Evolutionary conservation across 2,888 invertebrate species (phyloP).

Genomic region (Sycophila texana): DNA sequence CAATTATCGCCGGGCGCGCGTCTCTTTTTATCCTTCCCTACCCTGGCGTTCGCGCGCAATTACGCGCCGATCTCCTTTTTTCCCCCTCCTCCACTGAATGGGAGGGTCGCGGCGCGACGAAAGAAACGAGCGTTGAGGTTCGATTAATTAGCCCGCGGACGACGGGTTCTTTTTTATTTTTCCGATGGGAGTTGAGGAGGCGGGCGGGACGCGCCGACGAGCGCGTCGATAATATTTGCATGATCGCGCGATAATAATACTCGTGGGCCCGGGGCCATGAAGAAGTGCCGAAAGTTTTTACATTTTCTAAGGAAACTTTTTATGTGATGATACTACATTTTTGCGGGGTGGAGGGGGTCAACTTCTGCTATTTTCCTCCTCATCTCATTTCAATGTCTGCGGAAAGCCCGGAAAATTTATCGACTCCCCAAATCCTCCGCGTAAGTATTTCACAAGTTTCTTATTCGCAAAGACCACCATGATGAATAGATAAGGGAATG

Average conservation of each 20-base stretch:
- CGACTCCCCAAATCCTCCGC: conserved; percentile 46
- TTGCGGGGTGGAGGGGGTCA: background rate
- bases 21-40: background rate
- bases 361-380: conserved; percentile 25
- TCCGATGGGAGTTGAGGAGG: too few species aligned
- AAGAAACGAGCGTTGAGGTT: too few species aligned
- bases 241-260: too few species aligned
- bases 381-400: conserved; percentile 28
- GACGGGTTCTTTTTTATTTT: too few species aligned
- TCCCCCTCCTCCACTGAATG: background rate
- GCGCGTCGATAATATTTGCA: too few species aligned
- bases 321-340: conserved; percentile 30
- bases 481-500: conserved; percentile 21
- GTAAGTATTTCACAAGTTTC: conserved; percentile 42
- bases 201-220: too few species aligned
- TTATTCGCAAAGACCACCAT: conserved; percentile 21
- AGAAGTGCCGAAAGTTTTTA: conserved; percentile 7
- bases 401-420: conserved; percentile 46
- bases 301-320: conserved; percentile 22
- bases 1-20: too few species aligned
- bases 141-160: too few species aligned
- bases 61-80: background rate
- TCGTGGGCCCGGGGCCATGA: background rate
- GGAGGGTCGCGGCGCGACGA: too few species aligned
- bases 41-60: background rate